Conservation (phyloP, 2,888 invertebrate species). For the Eulithis testata region DNA sequence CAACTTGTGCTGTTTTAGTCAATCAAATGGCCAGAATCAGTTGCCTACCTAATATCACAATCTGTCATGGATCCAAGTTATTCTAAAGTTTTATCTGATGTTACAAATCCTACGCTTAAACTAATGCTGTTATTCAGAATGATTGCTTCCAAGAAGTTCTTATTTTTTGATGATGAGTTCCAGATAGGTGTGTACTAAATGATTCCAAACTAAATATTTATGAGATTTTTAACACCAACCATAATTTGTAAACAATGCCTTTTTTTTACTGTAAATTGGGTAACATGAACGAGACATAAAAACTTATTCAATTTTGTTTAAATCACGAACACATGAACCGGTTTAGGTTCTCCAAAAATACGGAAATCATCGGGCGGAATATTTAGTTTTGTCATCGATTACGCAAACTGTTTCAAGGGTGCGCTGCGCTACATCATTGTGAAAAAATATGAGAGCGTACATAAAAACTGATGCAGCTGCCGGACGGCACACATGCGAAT, state of each 20-base stretch:
- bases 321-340: constrained; percentile 45
- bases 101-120: background rate
- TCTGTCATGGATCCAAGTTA: background rate
- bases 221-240: constrained; percentile 6
- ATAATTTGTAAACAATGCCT: constrained; percentile 22
- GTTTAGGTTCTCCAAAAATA: constrained; percentile 76
- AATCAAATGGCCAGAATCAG: too few relatives aligned
- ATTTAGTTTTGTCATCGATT: constrained; percentile 85
- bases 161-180: background rate
- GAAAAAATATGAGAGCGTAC: constrained; percentile 83
- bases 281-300: background rate
- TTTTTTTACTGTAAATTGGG: constrained; percentile 1
- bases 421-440: constrained; percentile 76
- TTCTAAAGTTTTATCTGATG: constrained; percentile 12
- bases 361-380: constrained; percentile 85
- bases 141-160: constrained; percentile 10
- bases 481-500: constrained; percentile 82
- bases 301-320: constrained; percentile 22
- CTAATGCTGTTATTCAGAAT: constrained; percentile 5
- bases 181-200: background rate
- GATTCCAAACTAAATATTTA: constrained; percentile 4
- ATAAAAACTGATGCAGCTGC: constrained; percentile 84
- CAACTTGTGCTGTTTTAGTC: too few relatives aligned
- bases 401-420: constrained; percentile 85
- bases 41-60: too few relatives aligned